A percentile compares a stretch with the other conserved stretches of the same genome.
phyloP scores from a whole-genome alignment of 2,113 vertebrate genomes.

The Baryphthengus martii region DNA sequence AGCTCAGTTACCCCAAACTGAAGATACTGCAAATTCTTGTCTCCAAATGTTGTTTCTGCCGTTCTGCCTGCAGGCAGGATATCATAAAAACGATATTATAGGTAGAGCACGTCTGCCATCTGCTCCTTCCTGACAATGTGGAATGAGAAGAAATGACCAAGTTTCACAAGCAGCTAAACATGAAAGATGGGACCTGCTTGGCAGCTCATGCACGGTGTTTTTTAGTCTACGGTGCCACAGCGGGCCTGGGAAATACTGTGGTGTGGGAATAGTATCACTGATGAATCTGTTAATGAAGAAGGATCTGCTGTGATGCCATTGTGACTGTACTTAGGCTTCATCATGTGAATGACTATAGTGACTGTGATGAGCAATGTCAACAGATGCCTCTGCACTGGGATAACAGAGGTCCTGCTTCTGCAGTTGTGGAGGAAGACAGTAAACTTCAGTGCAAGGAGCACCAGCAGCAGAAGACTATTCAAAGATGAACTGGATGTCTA shows the following conservation, averaged over 20 bases:
- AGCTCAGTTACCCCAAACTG: not conserved
- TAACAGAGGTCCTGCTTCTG: not conserved
- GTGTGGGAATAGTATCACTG: not conserved
- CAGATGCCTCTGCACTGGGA: not conserved
- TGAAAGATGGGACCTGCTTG: constrained; percentile 34
- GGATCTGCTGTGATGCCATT: not conserved
- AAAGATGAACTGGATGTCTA: not conserved
- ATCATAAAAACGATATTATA: constrained; percentile 24
- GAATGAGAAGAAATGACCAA: constrained; percentile 38
- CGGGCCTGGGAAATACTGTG: not conserved
- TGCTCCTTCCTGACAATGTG: constrained; percentile 28
- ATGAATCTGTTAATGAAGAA: not conserved
- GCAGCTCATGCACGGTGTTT: not conserved
- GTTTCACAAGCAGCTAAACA: constrained; percentile 35
- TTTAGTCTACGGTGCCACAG: not conserved
- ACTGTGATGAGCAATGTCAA: not conserved
- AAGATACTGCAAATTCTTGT: not conserved
- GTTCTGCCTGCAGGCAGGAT: constrained; percentile 11
- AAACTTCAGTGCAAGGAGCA: not conserved
- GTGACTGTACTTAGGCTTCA: not conserved
- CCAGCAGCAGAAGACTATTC: not conserved
- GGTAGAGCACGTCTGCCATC: constrained; percentile 46
- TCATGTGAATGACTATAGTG: not conserved
- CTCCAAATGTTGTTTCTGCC: not conserved
- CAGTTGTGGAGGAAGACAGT: not conserved